Conservation (phyloP, 2,113 vertebrate species). For the Odobenus rosmarus region DNA sequence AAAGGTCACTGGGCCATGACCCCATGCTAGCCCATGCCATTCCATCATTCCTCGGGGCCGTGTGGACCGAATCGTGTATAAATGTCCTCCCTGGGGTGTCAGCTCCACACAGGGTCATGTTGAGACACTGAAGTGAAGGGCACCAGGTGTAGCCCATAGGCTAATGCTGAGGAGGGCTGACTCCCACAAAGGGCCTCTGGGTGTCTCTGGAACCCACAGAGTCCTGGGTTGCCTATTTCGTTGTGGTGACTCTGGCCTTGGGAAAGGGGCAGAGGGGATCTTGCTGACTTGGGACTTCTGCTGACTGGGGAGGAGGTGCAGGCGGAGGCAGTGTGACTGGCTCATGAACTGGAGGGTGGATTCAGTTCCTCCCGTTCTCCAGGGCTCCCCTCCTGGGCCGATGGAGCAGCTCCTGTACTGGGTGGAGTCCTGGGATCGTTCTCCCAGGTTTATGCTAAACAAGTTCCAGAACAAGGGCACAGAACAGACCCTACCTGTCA, state of each 20-base stretch:
- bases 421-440: background rate
- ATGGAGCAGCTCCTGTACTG: background rate
- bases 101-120: background rate
- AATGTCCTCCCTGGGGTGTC: background rate
- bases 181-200: background rate
- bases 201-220: background rate
- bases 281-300: background rate
- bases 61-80: too few species aligned
- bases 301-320: background rate
- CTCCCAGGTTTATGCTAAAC: background rate
- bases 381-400: background rate
- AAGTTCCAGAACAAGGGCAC: background rate
- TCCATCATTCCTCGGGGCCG: background rate
- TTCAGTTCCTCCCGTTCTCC: background rate
- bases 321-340: rapidly evolving
- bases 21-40: background rate
- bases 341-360: background rate
- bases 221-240: background rate
- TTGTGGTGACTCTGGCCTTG: background rate
- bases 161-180: background rate
- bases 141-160: background rate
- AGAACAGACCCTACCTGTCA: background rate
- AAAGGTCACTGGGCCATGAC: background rate
- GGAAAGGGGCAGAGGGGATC: too few species aligned
- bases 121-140: rapidly evolving